Base-by-base conservation (phyloP, 2,888 invertebrate species). In the Chrysina gloriosa region DNA sequence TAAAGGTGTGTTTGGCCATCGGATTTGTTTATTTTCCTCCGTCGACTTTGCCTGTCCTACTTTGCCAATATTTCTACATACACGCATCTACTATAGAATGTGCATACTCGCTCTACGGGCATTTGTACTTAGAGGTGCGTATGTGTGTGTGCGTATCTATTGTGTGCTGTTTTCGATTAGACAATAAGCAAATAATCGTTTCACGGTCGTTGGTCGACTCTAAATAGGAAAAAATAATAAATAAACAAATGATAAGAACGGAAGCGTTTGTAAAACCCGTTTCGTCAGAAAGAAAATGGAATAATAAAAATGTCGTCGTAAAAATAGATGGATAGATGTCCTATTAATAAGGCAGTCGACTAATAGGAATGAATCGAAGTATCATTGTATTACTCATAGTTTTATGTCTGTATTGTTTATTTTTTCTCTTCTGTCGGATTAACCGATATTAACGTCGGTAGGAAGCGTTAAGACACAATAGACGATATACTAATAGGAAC, bases 1-100 rank as follows among this genome's bases (percentile, higher is more conserved):
- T 21, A 21, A 45, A 45, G 21, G n/a, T n/a, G n/a, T n/a, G n/a
- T 45, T 3, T 16, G 39, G n/a, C 45, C 45, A n/a, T 6, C 21
- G 21, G 19, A 21, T 45, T 45, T 45, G 45, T 45, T 45, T 45
- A 21, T 45, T 45, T 45, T 21, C 2, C 45, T 45, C 45, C 21
- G 21, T 45, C 36, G 36, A 14, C 21, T 45, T 45, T 45, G 21
- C 45, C 19, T 45, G 45, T 19, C 45, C 45, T 45, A 45, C 45
- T 45, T 45, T 45, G 21, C 21, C 36, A 36, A n/a, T 36, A 36
- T 36, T 36, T 36, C 11, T 36, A 36, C 36, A 36, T 36, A 36
- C 14, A 14, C 5, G 14, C 36, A 36, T 36, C 36, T n/a, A n/a
- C 14, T 36, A 5, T n/a, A 36, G 4, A 11, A n/a, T n/a, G n/a